Base-by-base conservation (phyloP, 2,888 invertebrate genomes). In the Ochropleura plecta region DNA sequence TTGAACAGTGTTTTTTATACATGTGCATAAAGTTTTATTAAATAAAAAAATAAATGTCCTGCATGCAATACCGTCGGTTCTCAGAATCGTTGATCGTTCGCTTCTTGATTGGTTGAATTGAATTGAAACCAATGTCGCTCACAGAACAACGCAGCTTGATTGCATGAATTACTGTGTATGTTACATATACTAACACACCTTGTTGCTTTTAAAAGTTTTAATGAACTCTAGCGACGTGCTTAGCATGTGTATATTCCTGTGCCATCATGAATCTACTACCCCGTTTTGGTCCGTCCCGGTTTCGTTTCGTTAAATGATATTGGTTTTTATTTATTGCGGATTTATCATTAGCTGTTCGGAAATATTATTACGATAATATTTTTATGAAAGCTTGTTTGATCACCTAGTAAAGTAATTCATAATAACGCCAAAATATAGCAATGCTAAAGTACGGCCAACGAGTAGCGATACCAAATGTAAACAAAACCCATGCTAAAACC, bases 101-200 rank as follows among this genome's bases (percentile, higher is more conserved):
- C 10, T 7, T 57, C 48, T 48, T 48, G 67, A 72, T 72, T 48
- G 20, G 5, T 30, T 49, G 18, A 46, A 60, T 70, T 48, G 14
- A 62, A 46, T 60, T 74, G 20, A 42, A 70, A 62, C 48, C 42
- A 53, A 62, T 20, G 62, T 14, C 18, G 14, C 18, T 30, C 10
- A 8, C 14, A 30, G 51, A 64, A 20, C 42, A 70, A 63, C 20
- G n/a, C n/a, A 51, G 5, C 57, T 18, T 69, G 16, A 69, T 69
- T 59, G 59, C n/a, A 49, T 18, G 5, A 5, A 42, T 3, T 30
- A n/a, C 40, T 51, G 42, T 20, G 40, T 71, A 3, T 20, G 12
- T 20, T 44, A 30, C 42, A 42, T n/a, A 40, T 40, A 48, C 48
- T 69, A 59, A 5, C 5, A 8, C 40, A n/a, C n/a, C n/a, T 18